Conservation (phyloP, 2,888 invertebrate genomes). For the Alviniconcha strummeri region DNA sequence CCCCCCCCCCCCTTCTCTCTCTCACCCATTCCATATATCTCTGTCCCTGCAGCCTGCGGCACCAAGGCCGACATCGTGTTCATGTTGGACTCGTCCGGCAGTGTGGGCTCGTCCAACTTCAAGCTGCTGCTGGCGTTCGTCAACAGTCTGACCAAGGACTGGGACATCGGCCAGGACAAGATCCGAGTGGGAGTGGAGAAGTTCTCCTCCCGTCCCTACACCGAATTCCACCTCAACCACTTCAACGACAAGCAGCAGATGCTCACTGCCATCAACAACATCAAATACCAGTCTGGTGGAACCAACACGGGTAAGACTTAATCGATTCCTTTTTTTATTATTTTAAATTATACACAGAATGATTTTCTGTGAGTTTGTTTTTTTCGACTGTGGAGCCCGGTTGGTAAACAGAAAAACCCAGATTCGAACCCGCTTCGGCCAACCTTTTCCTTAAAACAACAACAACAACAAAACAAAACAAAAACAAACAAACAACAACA, state of each 20-base stretch:
- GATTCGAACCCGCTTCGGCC: too few relatives aligned
- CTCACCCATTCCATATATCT: too few relatives aligned
- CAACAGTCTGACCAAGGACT: constrained; percentile 54
- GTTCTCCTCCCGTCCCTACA: constrained; percentile 58
- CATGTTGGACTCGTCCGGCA: constrained; percentile 66
- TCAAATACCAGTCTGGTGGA: constrained; percentile 59
- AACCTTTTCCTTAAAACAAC: too few relatives aligned
- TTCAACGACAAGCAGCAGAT: constrained; percentile 50
- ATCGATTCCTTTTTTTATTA: neutral
- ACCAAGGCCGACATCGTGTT: constrained; percentile 64
- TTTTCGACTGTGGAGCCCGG: too few relatives aligned
- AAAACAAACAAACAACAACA: too few relatives aligned
- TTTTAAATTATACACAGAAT: neutral
- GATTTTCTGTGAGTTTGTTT: too few relatives aligned
- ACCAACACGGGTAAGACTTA: constrained; percentile 60
- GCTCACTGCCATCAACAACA: constrained; percentile 56
- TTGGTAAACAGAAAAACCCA: too few relatives aligned
- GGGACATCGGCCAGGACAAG: constrained; percentile 57
- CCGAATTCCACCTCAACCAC: constrained; percentile 62
- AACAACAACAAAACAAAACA: too few relatives aligned
- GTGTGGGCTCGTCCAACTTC: constrained; percentile 60
- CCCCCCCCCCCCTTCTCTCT: too few relatives aligned
- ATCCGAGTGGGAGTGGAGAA: constrained; percentile 57
- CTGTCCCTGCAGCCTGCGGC: constrained; percentile 43
- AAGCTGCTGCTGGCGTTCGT: constrained; percentile 60